Conservation (phyloP, 64 coral and sea anemone genomes). For the Actinia tenebrosa region DNA sequence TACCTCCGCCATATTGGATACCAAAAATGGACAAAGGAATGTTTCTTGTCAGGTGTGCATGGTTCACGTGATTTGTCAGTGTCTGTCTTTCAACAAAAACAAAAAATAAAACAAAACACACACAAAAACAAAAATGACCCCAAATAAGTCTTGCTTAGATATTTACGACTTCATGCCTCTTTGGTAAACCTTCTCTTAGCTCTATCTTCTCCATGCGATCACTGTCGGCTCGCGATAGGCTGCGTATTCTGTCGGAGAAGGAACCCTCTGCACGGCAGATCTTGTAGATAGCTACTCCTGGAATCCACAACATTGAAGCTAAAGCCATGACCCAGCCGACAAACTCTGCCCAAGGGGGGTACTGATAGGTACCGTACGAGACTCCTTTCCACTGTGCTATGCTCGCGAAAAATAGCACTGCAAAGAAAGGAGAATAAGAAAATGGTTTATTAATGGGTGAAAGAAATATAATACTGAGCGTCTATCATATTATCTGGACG, state of each 20-base stretch:
- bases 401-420: conserved; percentile 83
- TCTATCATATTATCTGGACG: no score
- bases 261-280: conserved; percentile 25
- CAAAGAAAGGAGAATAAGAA: neutral
- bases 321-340: conserved; percentile 85
- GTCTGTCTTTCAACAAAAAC: neutral
- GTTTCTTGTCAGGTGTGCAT: neutral
- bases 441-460: neutral
- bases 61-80: neutral
- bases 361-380: conserved; percentile 64
- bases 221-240: conserved; percentile 37
- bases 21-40: no score
- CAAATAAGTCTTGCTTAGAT: neutral
- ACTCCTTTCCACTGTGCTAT: conserved; percentile 79
- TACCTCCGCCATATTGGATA: neutral
- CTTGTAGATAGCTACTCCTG: conserved; percentile 81
- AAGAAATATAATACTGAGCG: neutral
- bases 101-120: neutral
- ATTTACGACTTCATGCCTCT: conserved; percentile 13
- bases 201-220: conserved; percentile 68
- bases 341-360: conserved; percentile 79
- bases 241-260: conserved; percentile 30
- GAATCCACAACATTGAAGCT: conserved; percentile 91
- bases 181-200: conserved; percentile 55
- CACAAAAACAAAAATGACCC: neutral